Evolutionary conservation across 2,888 invertebrate species (phyloP).

Genomic region (Augiades crinisus): DNA sequence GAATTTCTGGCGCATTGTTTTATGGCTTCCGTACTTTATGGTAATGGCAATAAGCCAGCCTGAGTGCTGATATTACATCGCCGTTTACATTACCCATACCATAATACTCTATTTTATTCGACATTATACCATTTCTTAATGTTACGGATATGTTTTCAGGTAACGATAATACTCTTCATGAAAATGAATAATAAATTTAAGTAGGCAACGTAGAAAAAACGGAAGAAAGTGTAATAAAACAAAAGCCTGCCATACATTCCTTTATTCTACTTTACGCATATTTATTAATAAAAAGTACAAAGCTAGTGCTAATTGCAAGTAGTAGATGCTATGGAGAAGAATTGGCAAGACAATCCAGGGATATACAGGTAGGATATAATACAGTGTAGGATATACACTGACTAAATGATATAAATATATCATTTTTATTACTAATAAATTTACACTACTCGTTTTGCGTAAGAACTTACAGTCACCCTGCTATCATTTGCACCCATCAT

Average conservation of each 20-base stretch:
- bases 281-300: too few relatives aligned
- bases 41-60: constrained; percentile 47
- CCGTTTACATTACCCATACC: constrained; percentile 24
- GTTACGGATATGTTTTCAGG: constrained; percentile 1
- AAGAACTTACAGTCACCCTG: too few relatives aligned
- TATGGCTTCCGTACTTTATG: constrained; percentile 70
- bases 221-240: not conserved
- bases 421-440: too few relatives aligned
- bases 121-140: not conserved
- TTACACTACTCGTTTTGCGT: too few relatives aligned
- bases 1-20: constrained; percentile 49
- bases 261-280: not conserved
- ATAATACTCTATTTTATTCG: constrained; percentile 25
- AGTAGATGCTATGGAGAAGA: too few relatives aligned
- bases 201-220: too few relatives aligned
- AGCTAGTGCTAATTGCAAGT: too few relatives aligned
- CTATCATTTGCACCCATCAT: too few relatives aligned
- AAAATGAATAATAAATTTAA: constrained; percentile 9
- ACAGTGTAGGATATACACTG: too few relatives aligned
- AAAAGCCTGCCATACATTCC: not conserved
- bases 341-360: too few relatives aligned
- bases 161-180: constrained; percentile 5
- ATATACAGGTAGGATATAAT: too few relatives aligned
- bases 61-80: constrained; percentile 27
- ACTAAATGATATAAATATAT: too few relatives aligned